Evolutionary conservation across 2,888 invertebrate species (phyloP), one percentile per base, ranked within the genome.

Genomic region (Noctua comes): DNA sequence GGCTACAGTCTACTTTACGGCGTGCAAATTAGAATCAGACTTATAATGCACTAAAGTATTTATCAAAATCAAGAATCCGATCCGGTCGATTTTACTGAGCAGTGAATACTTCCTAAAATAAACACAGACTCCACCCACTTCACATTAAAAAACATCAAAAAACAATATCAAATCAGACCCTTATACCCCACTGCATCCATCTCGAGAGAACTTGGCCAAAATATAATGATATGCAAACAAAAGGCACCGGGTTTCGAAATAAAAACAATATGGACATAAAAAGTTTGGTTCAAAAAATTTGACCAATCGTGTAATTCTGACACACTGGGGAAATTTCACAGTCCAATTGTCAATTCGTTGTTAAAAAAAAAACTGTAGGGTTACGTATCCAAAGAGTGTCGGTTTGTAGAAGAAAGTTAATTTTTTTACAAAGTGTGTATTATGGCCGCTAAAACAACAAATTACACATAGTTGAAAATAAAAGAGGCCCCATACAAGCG

Each of bases 311-410:
- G 57, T 85, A 70, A 81, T 85, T 77, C 48, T 2, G 11, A 46
- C 64, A 71, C 83, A 68, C 83, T 21, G 36, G 83, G 83, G 83
- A 83, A 83, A 83, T 83, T 83, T 83, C 80, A 80, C 73, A 70
- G 76, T n/a, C 36, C 57, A 16, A 57, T 80, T 65, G 76, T 18
- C 80, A 80, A 83, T 84, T 80, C 71, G 40, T 3, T 36, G 69
- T n/a, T 31, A 69, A 65, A 46, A 64, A 64, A 64, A 21, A 40
- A 6, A 18, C 8, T 40, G n/a, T 66, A 27, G 66, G 66, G 43
- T 66, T 27, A n/a, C 40, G n/a, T 59, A n/a, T n/a, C 2, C 13
- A 57, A n/a, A n/a, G 3, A 8, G 10, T n/a, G 18, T 48, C 48
- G 6, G 48, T 48, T 18, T 18, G 48, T 48, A 48, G 18, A 51